Conservation (phyloP, 2,888 invertebrate genomes). For the Drosophila borealis region DNA sequence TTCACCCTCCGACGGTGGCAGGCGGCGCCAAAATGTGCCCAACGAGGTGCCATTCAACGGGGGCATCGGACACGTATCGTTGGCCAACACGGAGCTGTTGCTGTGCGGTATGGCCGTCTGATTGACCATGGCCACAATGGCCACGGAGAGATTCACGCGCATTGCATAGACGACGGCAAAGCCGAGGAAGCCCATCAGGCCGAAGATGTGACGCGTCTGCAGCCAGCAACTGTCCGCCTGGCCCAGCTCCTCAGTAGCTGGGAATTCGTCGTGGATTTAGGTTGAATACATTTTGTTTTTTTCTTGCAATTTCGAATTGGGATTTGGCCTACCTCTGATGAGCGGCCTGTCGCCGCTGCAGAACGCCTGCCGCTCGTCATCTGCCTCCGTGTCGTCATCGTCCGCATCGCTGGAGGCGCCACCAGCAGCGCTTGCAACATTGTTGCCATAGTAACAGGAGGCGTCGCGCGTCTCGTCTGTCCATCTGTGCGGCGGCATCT, state of each 20-base stretch:
- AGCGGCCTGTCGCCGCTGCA: constrained; percentile 64
- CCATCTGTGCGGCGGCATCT: constrained; percentile 68
- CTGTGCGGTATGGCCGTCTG: constrained; percentile 87
- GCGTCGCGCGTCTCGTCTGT: constrained; percentile 72
- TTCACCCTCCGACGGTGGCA: constrained; percentile 86
- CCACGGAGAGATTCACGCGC: constrained; percentile 96
- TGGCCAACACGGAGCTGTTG: constrained; percentile 86
- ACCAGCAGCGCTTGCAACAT: constrained; percentile 46
- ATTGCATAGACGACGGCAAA: constrained; percentile 96
- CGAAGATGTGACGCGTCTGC: constrained; percentile 91
- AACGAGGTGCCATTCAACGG: constrained; percentile 50
- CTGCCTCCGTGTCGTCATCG: constrained; percentile 67
- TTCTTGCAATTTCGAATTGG: background rate
- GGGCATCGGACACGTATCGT: constrained; percentile 84
- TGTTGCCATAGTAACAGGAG: constrained; percentile 63
- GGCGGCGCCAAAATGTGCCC: constrained; percentile 22
- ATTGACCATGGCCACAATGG: constrained; percentile 97
- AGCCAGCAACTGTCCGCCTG: constrained; percentile 71
- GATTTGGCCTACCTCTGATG: constrained; percentile 39
- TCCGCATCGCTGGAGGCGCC: constrained; percentile 54
- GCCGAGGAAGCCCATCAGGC: constrained; percentile 94
- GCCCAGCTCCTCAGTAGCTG: constrained; percentile 41
- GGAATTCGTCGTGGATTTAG: background rate
- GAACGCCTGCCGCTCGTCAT: constrained; percentile 68
- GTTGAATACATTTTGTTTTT: background rate